Evolutionary conservation across 2,113 vertebrate genomes (phyloP).

Genomic region (Ibidorhyncha struthersii): DNA sequence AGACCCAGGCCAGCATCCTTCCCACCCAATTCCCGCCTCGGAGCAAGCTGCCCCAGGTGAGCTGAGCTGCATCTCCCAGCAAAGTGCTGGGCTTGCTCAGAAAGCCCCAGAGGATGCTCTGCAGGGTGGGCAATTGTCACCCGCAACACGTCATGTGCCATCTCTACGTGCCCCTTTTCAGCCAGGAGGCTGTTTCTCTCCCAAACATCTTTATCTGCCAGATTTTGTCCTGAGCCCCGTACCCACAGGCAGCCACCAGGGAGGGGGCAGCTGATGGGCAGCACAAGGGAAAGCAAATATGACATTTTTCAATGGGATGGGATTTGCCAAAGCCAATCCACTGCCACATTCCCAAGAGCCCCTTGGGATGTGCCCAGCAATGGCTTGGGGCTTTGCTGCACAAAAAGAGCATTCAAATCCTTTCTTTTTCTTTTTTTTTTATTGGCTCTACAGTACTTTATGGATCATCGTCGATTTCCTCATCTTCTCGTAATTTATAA

Average conservation of each 20-base stretch:
- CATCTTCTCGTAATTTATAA: not conserved
- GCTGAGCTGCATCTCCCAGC: not conserved
- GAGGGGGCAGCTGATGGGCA: too few relatives aligned
- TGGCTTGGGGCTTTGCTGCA: not conserved
- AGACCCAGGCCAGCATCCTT: not conserved
- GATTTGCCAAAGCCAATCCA: not conserved
- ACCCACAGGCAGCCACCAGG: not conserved
- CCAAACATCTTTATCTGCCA: not conserved
- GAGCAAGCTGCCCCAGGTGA: not conserved
- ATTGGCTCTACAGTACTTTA: not conserved
- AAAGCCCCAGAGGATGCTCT: not conserved
- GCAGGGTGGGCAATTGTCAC: not conserved
- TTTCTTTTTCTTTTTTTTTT: not conserved
- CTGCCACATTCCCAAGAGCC: not conserved
- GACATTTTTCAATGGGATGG: not conserved
- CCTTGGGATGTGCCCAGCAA: not conserved
- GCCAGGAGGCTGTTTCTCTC: not conserved
- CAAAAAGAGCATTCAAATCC: not conserved
- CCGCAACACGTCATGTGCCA: accelerated
- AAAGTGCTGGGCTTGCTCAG: not conserved
- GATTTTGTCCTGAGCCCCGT: too few relatives aligned
- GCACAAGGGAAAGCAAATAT: not conserved
- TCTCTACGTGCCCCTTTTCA: accelerated
- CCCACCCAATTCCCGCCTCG: not conserved
- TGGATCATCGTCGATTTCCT: not conserved